A percentile compares a stretch with the other conserved stretches of the same genome.
phyloP scores from a whole-genome alignment of 2,113 vertebrate species.

The Himantopus leucocephalus region DNA sequence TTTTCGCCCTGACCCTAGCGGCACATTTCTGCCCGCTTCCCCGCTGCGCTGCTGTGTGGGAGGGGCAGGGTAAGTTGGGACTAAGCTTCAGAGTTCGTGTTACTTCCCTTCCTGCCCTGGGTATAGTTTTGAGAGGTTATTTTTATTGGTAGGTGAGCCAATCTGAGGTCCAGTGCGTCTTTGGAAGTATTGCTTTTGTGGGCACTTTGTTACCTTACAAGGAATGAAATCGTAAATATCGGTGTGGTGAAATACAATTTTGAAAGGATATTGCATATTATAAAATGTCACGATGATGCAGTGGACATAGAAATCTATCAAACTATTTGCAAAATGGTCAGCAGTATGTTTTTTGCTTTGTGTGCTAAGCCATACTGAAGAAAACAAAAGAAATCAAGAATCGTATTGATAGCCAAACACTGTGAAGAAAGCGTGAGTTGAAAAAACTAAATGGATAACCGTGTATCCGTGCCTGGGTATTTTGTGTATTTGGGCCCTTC shows the following conservation, averaged over 20 bases:
- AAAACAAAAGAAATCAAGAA: neutral
- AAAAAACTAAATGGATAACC: neutral
- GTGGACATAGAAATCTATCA: neutral
- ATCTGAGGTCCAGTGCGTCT: neutral
- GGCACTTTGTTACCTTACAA: neutral
- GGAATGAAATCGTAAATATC: neutral
- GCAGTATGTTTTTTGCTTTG: neutral
- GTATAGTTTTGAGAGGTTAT: neutral
- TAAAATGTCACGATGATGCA: rapidly evolving
- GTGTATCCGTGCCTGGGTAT: neutral
- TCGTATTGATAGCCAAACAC: neutral
- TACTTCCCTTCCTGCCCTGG: neutral
- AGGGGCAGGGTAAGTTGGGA: neutral
- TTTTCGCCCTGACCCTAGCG: neutral
- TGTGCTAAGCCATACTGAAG: neutral
- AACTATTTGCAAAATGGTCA: neutral
- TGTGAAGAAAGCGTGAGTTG: neutral
- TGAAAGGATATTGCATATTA: neutral
- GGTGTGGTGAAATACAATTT: neutral
- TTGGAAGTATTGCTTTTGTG: neutral
- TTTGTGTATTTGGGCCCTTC: neutral
- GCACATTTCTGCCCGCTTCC: neutral
- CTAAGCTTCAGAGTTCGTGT: neutral
- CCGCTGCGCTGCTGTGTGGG: rapidly evolving
- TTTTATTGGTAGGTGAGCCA: neutral